A percentile compares a stretch with the other conserved stretches of the same genome.
Conservation (phyloP, 1,140 invertebrate genomes). For the Dendrolimus kikuchii region DNA sequence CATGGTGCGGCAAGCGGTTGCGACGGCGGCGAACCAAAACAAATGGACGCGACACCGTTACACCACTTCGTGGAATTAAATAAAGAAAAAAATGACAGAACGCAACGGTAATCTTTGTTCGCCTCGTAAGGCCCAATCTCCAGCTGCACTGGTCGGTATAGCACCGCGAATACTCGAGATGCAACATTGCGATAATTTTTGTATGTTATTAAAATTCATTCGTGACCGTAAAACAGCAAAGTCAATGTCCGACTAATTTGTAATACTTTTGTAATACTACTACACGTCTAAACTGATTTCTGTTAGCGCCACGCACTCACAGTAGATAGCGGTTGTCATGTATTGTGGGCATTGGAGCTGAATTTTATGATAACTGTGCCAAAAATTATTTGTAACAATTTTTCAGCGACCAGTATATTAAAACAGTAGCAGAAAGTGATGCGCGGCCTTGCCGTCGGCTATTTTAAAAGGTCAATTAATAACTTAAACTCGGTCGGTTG, state of each 20-base stretch:
- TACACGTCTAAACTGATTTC: too few relatives aligned
- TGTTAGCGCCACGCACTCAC: too few relatives aligned
- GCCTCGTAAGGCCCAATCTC: constrained; percentile 35
- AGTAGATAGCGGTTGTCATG: too few relatives aligned
- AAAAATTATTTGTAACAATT: too few relatives aligned
- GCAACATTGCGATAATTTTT: constrained; percentile 20
- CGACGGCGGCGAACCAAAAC: constrained; percentile 55
- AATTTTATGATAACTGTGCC: too few relatives aligned
- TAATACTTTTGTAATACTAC: too few relatives aligned
- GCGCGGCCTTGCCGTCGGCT: constrained; percentile 1
- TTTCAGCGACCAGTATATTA: not conserved
- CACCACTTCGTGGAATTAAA: constrained; percentile 62
- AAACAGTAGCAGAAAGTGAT: not conserved
- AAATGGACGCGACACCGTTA: constrained; percentile 64
- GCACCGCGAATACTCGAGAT: constrained; percentile 24
- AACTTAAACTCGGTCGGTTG: constrained; percentile 43
- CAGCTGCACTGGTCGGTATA: constrained; percentile 24
- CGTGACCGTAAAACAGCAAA: constrained; percentile 10
- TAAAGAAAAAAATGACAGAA: constrained; percentile 46
- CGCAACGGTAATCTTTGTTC: constrained; percentile 62
- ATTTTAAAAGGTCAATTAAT: constrained; percentile 52
- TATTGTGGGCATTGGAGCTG: too few relatives aligned
- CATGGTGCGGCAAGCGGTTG: constrained; percentile 1
- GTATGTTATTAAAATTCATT: constrained; percentile 31
- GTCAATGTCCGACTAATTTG: constrained; percentile 1